Evolutionary conservation across 1,140 invertebrate genomes (phyloP).

Genomic region (Phocides pigmalion): DNA sequence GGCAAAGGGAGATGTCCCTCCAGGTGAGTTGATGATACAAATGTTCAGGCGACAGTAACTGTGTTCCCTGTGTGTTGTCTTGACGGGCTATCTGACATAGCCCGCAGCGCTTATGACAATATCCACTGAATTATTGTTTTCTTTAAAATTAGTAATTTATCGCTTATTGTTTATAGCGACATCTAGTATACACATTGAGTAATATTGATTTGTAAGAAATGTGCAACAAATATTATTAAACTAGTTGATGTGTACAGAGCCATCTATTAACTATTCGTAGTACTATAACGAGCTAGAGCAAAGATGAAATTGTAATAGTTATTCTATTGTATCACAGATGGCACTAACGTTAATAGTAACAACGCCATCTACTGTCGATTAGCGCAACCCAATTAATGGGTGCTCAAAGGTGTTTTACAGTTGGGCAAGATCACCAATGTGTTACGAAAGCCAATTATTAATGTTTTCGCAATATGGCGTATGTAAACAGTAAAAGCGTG

Average conservation of each 20-base stretch:
- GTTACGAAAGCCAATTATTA: conserved; percentile 31
- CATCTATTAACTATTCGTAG: neutral
- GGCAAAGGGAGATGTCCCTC: too few relatives aligned
- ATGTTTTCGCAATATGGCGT: conserved; percentile 24
- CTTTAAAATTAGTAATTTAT: too few relatives aligned
- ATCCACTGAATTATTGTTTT: too few relatives aligned
- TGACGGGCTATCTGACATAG: too few relatives aligned
- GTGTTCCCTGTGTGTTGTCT: too few relatives aligned
- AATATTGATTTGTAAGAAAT: too few relatives aligned
- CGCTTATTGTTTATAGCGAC: too few relatives aligned
- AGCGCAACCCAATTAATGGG: conserved; percentile 2
- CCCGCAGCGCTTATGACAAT: too few relatives aligned
- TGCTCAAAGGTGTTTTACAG: neutral
- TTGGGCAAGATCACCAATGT: conserved; percentile 17
- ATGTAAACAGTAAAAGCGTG: conserved; percentile 29
- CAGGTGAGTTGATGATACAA: too few relatives aligned
- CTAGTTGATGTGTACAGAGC: neutral
- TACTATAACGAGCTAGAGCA: neutral
- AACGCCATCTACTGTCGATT: neutral
- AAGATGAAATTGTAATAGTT: neutral
- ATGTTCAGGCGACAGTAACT: too few relatives aligned
- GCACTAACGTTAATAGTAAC: neutral
- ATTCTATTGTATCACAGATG: neutral
- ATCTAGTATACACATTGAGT: too few relatives aligned
- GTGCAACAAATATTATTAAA: too few relatives aligned